These are phyloP conservation scores for Brachypodius melanocephalos DNA, from an alignment of 2,113 vertebrate species.

Conservation along the genomic window DNA sequence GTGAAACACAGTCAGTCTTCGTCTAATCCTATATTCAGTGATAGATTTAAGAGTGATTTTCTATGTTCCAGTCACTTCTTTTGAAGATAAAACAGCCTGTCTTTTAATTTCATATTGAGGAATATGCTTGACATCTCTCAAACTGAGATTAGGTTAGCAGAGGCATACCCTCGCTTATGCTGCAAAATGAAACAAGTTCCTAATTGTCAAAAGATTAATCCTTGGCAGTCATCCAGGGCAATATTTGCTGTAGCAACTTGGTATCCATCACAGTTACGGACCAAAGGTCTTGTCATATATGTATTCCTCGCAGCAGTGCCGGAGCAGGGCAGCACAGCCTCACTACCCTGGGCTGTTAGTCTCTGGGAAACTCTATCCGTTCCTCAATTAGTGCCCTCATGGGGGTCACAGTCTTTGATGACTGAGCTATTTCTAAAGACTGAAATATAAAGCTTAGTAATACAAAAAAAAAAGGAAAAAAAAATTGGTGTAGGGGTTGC, in stretches of 20 bases:
- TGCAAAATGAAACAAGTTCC: conserved; percentile 50
- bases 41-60: conserved; percentile 23
- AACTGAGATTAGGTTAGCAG: conserved; percentile 2
- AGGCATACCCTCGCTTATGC: background rate
- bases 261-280: conserved; percentile 29
- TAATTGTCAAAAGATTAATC: conserved; percentile 64
- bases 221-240: conserved; percentile 53
- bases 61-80: conserved; percentile 12
- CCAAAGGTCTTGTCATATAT: conserved; percentile 45
- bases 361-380: conserved; percentile 4
- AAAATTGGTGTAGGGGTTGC: background rate
- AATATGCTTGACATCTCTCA: conserved; percentile 51
- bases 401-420: background rate
- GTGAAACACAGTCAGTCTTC: background rate
- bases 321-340: background rate
- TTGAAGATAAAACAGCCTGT: conserved; percentile 37
- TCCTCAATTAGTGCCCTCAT: conserved; percentile 6
- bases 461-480: background rate
- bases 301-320: background rate
- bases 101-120: conserved; percentile 29
- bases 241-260: conserved; percentile 64
- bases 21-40: background rate
- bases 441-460: background rate
- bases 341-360: background rate
- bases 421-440: background rate